Conservation (phyloP, 2,113 vertebrate genomes). For the Seriola aureovittata region DNA sequence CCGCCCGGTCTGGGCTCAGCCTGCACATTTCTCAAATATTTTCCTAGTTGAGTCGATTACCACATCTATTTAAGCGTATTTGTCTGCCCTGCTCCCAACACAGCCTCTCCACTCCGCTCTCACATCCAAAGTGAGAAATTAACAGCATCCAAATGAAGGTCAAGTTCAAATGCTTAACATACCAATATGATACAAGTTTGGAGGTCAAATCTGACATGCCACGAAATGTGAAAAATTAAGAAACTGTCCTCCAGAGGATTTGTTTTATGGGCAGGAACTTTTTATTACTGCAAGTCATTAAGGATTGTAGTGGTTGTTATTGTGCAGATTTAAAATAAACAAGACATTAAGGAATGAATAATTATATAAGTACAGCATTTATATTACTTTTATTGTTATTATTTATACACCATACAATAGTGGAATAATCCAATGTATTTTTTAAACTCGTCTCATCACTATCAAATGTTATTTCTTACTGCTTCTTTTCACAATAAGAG, state of each 20-base stretch:
- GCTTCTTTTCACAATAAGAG: no score
- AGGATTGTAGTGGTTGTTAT: background rate
- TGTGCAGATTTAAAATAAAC: background rate
- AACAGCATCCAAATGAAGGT: constrained; percentile 29
- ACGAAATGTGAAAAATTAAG: background rate
- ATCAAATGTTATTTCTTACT: no score
- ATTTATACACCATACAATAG: no score
- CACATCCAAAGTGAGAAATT: constrained; percentile 35
- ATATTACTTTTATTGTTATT: no score
- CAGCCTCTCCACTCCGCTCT: constrained; percentile 28
- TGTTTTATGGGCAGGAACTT: no score
- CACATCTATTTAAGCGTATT: constrained; percentile 60
- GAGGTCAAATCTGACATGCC: background rate
- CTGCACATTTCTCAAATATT: constrained; percentile 78
- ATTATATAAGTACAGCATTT: background rate
- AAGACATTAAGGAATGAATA: background rate
- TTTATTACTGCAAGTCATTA: no score
- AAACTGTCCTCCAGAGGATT: background rate
- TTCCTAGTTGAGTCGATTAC: constrained; percentile 76
- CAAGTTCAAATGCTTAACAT: constrained; percentile 11
- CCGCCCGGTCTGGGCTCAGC: constrained; percentile 61
- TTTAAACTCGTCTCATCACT: no score
- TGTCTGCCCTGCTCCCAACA: constrained; percentile 32
- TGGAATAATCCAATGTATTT: no score
- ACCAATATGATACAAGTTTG: background rate